Base-by-base conservation (phyloP, 2,888 invertebrate species). In the Byasa hedistus region DNA sequence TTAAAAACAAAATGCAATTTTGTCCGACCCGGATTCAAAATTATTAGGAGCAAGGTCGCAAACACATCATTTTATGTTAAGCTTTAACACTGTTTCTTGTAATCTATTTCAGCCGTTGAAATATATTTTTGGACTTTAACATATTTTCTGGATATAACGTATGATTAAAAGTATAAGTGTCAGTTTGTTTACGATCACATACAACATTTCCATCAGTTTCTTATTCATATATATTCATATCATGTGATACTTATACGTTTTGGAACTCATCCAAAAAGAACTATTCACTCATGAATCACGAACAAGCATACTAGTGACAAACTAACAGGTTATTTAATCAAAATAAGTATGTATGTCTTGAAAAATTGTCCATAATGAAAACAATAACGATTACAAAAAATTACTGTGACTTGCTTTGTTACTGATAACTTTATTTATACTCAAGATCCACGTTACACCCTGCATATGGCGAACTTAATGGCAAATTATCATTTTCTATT, bases 1-100 rank as follows among this genome's bases (percentile, higher is more conserved):
- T 89, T 89, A 87, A 87, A 89, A 89, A 86, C 85, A 81, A 83
- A 89, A 87, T 87, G 83, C 83, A 87, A 89, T 87, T 86, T 85
- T 71, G 75, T 79, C 79, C 77, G 74, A 79, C 76, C 75, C 75
- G 72, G 74, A 76, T 79, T 76, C 72, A 71, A 71, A 75, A 72
- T 75, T 72, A 80, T 80, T 76, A 79, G 69, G 65, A 68, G 69
- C 74, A 77, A 76, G 73, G 73, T 69, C 70, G 68, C 64, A 5
- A 48, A n/a, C 67, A 65, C 71, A 39, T 61, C 61, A 39, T 68
- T 56, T 23, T 56, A 54, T 54, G 22, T 23, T 54, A 21, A 57
- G 57, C 57, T 22, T 65, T 65, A 61, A 51, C 56, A 60, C 56
- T 54, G 39, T 39, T 55, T 52, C 22, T 22, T 22, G 7, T 52